These are phyloP conservation scores for Hyaena hyaena DNA, from an alignment of 2,113 vertebrate species.

Conservation along the genomic window DNA sequence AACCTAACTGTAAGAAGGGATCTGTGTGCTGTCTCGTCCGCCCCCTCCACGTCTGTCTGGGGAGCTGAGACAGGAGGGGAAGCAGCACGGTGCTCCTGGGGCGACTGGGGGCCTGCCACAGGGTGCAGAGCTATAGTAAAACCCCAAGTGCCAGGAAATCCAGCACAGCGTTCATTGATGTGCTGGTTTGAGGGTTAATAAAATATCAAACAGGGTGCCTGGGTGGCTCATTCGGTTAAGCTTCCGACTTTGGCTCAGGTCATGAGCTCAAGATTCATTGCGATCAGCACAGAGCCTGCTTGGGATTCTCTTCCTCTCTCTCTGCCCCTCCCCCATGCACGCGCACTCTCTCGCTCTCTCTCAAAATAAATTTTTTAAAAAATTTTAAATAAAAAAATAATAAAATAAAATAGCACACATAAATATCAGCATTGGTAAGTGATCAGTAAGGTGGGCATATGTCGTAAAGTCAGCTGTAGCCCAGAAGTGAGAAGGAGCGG, in stretches of 20 bases:
- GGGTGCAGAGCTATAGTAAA: background rate
- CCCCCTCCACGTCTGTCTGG: background rate
- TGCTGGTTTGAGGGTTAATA: background rate
- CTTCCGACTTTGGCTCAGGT: too few relatives aligned
- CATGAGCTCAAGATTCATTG: too few relatives aligned
- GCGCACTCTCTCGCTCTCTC: too few relatives aligned
- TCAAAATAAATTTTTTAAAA: too few relatives aligned
- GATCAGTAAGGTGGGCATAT: accelerated
- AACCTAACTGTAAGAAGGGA: background rate
- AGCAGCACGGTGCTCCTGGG: accelerated
- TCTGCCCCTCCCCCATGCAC: too few relatives aligned
- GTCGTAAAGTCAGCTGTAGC: background rate
- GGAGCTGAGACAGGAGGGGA: background rate
- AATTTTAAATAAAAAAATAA: too few relatives aligned
- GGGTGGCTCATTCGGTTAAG: too few relatives aligned
- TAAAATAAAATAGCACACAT: background rate
- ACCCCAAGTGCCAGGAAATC: background rate
- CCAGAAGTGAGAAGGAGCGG: background rate
- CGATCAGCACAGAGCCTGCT: too few relatives aligned
- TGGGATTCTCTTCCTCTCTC: too few relatives aligned
- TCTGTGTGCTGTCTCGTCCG: background rate
- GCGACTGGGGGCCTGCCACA: accelerated
- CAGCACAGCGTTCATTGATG: too few relatives aligned
- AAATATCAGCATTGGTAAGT: background rate
- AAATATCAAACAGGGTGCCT: background rate